Percentiles rank a stretch among this genome's conserved stretches.
Conservation (phyloP, 2,888 invertebrate genomes). For the Pimpla rufipes region DNA sequence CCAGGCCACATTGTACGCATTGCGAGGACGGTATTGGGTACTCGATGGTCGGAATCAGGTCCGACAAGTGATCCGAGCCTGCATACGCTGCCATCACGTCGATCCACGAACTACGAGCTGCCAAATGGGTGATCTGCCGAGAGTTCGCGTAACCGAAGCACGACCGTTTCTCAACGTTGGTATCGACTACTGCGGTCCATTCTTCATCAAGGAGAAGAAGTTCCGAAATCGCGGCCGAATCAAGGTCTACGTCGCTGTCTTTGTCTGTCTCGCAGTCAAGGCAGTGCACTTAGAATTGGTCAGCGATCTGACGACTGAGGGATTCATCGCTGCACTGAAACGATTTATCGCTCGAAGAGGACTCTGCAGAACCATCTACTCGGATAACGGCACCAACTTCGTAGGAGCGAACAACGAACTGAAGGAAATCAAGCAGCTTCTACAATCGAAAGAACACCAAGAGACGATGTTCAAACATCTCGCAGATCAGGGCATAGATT, state of each 20-base stretch:
- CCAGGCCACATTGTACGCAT: slow-evolving; percentile 52
- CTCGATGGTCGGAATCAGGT: slow-evolving; percentile 54
- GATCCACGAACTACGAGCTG: neutral
- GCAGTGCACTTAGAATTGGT: neutral
- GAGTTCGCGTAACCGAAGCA: slow-evolving; percentile 66
- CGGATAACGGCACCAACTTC: neutral
- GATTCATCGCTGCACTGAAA: neutral
- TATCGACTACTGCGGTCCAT: slow-evolving; percentile 76
- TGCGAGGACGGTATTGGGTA: slow-evolving; percentile 53
- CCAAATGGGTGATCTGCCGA: slow-evolving; percentile 77
- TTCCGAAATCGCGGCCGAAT: slow-evolving; percentile 60
- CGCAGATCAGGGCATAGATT: no score
- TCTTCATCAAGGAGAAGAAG: slow-evolving; percentile 70
- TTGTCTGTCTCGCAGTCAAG: slow-evolving; percentile 72
- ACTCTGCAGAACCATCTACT: neutral
- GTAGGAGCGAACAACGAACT: neutral
- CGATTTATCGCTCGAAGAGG: no score
- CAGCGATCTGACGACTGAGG: slow-evolving; percentile 9
- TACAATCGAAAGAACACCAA: neutral
- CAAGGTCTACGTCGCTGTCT: slow-evolving; percentile 69
- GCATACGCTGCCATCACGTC: slow-evolving; percentile 54
- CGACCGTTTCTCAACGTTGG: slow-evolving; percentile 73
- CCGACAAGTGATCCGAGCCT: slow-evolving; percentile 44
- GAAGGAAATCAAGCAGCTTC: neutral
- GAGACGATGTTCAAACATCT: no score